Base-by-base conservation (phyloP, 2,797 vertebrate genomes). In the Alca torda region DNA sequence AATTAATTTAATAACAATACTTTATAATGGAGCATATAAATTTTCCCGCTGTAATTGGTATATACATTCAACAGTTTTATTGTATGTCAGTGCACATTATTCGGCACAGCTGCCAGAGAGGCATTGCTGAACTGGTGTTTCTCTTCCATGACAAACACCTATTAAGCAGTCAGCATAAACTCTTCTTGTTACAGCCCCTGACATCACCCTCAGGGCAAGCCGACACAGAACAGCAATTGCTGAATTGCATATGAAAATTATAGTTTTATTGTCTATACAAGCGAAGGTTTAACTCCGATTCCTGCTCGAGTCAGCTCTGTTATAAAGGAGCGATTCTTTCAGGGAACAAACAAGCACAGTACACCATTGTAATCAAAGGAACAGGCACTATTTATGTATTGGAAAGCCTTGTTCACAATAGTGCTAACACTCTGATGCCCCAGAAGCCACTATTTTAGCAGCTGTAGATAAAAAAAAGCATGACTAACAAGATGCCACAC, bases 301-400 rank as follows among this genome's bases (percentile, higher is more conserved):
- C 97, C 95, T 96, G 97, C 95, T 97, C 95, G 69, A 96, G 97
- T 98, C 97, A 92, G 96, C 95, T 95, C 96, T 89, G 96, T 81
- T 97, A 97, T 98, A 98, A 98, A 98, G 97, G 93, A 95, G 96
- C 39, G 93, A 98, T 98, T 98, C 98, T 98, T 98, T 94, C 91
- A 43, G 50, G 78, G 96, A 97, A 98, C 97, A 98, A 98, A 98
- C 96, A 98, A 98, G 98, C 98, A 99, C 98, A 99, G 98, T 97
- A 97, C 97, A 94, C 98, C 98, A 98, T 98, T 99, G 98, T 98
- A 97, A 98, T 98, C 96, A 96, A 96, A 98, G 97, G 98, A 98
- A 99, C 98, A 99, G 98, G 98, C 98, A 97, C 98, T 98, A 98
- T 98, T 98, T 98, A 98, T 98, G 97, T 97, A 98, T 98, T 97